Evolutionary conservation across 1,140 invertebrate species (phyloP).

Genomic region (Metopolophium dirhodum): DNA sequence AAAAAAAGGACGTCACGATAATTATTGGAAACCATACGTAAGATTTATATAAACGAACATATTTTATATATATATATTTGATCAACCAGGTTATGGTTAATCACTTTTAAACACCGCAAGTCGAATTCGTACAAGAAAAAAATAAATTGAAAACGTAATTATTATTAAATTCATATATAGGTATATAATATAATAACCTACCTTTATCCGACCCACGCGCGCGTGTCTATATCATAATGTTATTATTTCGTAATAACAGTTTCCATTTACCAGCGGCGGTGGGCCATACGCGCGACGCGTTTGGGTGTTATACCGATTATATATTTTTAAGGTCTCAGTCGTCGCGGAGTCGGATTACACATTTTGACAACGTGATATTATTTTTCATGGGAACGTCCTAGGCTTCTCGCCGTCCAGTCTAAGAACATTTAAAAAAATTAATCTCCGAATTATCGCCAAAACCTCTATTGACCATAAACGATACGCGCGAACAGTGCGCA

Average conservation of each 20-base stretch:
- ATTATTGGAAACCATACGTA: conserved; percentile 3
- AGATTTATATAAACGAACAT: neutral
- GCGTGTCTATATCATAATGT: neutral
- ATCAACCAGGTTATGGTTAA: neutral
- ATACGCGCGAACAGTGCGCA: too few species aligned
- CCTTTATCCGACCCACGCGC: neutral
- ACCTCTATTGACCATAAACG: neutral
- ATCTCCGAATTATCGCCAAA: conserved; percentile 36
- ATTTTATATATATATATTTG: neutral
- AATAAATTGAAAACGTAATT: neutral
- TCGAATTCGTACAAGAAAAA: neutral
- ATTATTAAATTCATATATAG: neutral
- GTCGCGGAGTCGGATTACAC: conserved; percentile 4
- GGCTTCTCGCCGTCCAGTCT: conserved; percentile 12
- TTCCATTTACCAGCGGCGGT: neutral
- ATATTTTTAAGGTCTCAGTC: conserved; percentile 35
- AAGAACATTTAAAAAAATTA: neutral
- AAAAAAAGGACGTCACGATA: neutral
- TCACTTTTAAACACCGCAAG: neutral
- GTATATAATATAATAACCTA: neutral
- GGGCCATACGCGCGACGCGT: neutral
- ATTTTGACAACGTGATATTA: conserved; percentile 26
- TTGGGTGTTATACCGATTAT: neutral
- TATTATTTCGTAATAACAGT: conserved; percentile 18
- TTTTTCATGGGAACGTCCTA: neutral